These are phyloP conservation scores for Speoplatyrhinus poulsoni DNA, from an alignment of 2,113 vertebrate species.

Conservation along the genomic window DNA sequence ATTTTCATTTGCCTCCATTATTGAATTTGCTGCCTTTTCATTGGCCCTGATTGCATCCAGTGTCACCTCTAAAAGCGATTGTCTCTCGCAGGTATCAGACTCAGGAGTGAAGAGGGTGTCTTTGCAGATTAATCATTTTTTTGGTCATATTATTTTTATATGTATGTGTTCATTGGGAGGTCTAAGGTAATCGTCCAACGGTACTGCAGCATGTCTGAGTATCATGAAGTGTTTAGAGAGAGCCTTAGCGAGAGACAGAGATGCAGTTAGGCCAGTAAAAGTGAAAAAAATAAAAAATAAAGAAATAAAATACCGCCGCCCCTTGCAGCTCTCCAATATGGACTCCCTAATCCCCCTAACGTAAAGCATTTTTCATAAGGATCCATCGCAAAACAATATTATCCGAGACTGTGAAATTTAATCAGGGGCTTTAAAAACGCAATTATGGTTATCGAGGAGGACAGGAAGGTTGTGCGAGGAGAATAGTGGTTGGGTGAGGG, in stretches of 20 bases:
- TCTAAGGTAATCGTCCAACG: too few species aligned
- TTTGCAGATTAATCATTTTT: slow-evolving; percentile 26
- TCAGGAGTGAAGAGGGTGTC: slow-evolving; percentile 28
- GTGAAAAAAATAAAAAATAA: background rate
- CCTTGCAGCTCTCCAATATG: slow-evolving; percentile 28
- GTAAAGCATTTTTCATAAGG: slow-evolving; percentile 72
- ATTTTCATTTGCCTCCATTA: slow-evolving; percentile 72
- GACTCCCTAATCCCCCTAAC: slow-evolving; percentile 57
- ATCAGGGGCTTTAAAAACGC: slow-evolving; percentile 74
- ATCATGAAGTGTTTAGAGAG: slow-evolving; percentile 25
- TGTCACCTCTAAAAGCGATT: slow-evolving; percentile 68
- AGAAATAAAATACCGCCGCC: slow-evolving; percentile 23
- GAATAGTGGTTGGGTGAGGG: background rate
- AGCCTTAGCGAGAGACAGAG: slow-evolving; percentile 24
- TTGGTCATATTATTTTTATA: background rate
- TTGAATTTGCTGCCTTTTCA: slow-evolving; percentile 68
- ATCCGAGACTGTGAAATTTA: slow-evolving; percentile 74
- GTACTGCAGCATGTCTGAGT: background rate
- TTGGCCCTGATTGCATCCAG: slow-evolving; percentile 71
- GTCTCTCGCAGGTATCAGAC: slow-evolving; percentile 3
- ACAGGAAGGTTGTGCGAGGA: slow-evolving; percentile 21
- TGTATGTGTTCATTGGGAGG: background rate
- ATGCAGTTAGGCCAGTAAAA: slow-evolving; percentile 43
- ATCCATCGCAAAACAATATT: slow-evolving; percentile 76
- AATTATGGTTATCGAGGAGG: slow-evolving; percentile 72